Base-by-base conservation (phyloP, 2,888 invertebrate species). In the Hyppa rectilinea region DNA sequence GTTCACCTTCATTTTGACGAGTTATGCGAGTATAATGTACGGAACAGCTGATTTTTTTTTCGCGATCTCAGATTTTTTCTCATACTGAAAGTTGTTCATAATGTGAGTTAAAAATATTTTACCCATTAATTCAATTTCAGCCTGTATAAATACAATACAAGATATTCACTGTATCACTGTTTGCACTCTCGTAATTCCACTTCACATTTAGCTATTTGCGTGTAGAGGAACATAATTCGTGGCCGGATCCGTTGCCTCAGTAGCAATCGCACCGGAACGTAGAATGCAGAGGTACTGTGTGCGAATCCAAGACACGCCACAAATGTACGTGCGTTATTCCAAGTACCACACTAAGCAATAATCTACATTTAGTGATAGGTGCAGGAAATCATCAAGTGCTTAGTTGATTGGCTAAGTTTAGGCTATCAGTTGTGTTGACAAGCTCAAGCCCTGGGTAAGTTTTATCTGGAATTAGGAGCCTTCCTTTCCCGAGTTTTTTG, bases 181-280 rank as follows among this genome's bases (percentile, higher is more conserved):
- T 40, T 9, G 43, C 52, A n/a, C 36, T 65, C 17, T 17, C 4
- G 56, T 53, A 62, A 76, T 72, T 72, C 61, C 66, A 58, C 52
- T 77, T 29, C 34, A 64, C 43, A 78, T 31, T 40, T 43, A 58
- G 64, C 31, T 62, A 59, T 66, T 62, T 40, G 62, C 47, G 17
- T 38, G 50, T 31, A 69, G 43, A n/a, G 43, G 50, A 62, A 65
- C 53, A 43, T 67, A 62, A 81, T 70, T 71, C 55, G 70, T 56
- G 58, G 61, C 52, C 17, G 55, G 31, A 67, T 73, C 56, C 40
- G 55, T 59, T 59, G 56, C 40, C 34, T 66, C 55, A 55, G 71
- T 45, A 49, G 71, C 58, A 70, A 61, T 74, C 34, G 53, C 60
- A 60, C 45, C 26, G 83, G 82, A 75, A 83, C 81, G 81, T 65